phyloP scores from a whole-genome alignment of 2,797 vertebrate species.

The Gila robusta region DNA sequence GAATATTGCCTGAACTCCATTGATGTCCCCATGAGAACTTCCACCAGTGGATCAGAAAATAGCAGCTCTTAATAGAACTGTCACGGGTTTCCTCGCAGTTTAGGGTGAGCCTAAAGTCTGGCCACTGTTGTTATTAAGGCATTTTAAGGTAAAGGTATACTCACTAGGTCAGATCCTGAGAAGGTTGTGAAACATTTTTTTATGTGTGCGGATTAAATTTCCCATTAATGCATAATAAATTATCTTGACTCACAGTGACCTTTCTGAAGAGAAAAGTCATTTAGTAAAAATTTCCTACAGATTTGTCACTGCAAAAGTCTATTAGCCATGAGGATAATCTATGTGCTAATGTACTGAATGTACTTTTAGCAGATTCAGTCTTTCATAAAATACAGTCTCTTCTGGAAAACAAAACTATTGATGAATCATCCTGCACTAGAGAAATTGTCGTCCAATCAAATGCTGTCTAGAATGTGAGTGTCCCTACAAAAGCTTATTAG shows the following conservation, averaged over 20 bases:
- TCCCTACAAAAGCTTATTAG: not conserved
- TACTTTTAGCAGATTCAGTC: not conserved
- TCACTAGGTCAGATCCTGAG: not conserved
- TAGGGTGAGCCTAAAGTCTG: not conserved
- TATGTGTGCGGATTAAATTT: not conserved
- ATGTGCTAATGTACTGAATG: not conserved
- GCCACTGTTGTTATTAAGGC: constrained; percentile 7
- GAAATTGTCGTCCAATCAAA: not conserved
- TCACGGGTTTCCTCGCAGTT: constrained; percentile 15
- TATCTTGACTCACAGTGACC: not conserved
- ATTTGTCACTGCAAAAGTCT: not conserved
- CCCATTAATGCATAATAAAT: not conserved
- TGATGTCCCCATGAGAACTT: constrained; percentile 42
- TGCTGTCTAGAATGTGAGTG: not conserved
- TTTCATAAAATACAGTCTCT: not conserved
- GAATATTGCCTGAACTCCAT: constrained; percentile 34
- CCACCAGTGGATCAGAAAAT: not conserved
- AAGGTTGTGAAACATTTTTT: not conserved
- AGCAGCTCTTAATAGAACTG: constrained; percentile 26
- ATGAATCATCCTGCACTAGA: not conserved
- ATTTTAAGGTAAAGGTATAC: not conserved
- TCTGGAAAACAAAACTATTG: not conserved
- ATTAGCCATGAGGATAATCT: not conserved
- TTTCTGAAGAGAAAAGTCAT: not conserved
- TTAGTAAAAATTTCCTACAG: not conserved